Conservation (phyloP, 2,113 vertebrate genomes). For the Paracanthobrama guichenoti region DNA sequence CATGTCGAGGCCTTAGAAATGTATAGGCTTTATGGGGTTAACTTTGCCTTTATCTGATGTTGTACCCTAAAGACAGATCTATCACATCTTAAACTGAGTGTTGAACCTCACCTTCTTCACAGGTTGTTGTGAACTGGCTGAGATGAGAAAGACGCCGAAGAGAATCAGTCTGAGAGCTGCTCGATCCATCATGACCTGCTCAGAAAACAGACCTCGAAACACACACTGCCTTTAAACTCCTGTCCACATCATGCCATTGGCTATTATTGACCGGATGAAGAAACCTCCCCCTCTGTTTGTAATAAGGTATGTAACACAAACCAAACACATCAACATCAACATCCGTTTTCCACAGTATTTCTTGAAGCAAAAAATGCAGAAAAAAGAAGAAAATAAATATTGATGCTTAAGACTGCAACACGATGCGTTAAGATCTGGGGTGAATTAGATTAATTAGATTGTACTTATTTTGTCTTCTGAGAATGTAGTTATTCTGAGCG, state of each 20-base stretch:
- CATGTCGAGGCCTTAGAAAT: too few species aligned
- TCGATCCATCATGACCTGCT: conserved; percentile 53
- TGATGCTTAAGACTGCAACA: too few species aligned
- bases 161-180: neutral
- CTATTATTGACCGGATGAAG: neutral
- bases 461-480: too few species aligned
- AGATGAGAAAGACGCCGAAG: conserved; percentile 11
- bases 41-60: neutral
- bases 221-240: conserved; percentile 23
- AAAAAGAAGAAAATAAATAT: too few species aligned
- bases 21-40: neutral
- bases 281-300: neutral
- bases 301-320: too few species aligned
- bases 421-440: neutral
- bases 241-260: neutral
- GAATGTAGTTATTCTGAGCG: too few species aligned
- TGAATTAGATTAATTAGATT: too few species aligned
- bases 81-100: neutral
- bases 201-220: conserved; percentile 3
- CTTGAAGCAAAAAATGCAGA: too few species aligned
- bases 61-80: neutral
- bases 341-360: too few species aligned
- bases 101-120: conserved; percentile 21
- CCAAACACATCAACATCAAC: too few species aligned
- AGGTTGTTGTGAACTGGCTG: neutral